A percentile compares a stretch with the other conserved stretches of the same genome.
Evolutionary conservation across 2,888 invertebrate species (phyloP).

Genomic region (Notodonta dromedarius): DNA sequence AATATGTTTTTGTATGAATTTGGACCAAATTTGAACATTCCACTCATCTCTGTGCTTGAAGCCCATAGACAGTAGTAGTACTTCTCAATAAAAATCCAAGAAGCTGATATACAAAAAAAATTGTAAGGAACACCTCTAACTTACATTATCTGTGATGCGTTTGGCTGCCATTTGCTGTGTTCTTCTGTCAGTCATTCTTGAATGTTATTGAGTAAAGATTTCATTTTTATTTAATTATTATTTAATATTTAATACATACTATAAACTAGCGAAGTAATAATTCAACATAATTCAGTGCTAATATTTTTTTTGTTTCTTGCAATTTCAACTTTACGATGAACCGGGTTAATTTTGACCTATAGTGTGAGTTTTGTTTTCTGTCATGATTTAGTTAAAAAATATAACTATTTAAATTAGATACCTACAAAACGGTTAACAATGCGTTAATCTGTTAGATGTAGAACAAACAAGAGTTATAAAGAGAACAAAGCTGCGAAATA

Average conservation of each 20-base stretch:
- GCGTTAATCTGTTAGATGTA: not conserved
- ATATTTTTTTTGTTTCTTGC: conserved; percentile 36
- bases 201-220: conserved; percentile 74
- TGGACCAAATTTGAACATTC: no score
- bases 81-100: no score
- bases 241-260: conserved; percentile 21
- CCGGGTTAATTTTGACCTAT: conserved; percentile 47
- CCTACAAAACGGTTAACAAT: no score
- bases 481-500: conserved; percentile 22
- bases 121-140: conserved; percentile 15
- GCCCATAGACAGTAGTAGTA: no score
- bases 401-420: conserved; percentile 10
- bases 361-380: conserved; percentile 63
- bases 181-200: conserved; percentile 78
- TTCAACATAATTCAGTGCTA: conserved; percentile 39
- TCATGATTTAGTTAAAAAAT: conserved; percentile 31
- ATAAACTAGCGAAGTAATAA: conserved; percentile 35
- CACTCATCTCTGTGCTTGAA: no score
- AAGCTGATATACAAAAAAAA: no score
- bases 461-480: not conserved
- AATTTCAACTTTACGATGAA: conserved; percentile 47
- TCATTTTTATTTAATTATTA: conserved; percentile 38
- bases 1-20: no score
- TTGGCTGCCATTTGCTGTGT: conserved; percentile 73
- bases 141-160: conserved; percentile 34